phyloP scores from a whole-genome alignment of 37 sponge, comb jelly and placozoan species.

The Halichondria panicea region DNA sequence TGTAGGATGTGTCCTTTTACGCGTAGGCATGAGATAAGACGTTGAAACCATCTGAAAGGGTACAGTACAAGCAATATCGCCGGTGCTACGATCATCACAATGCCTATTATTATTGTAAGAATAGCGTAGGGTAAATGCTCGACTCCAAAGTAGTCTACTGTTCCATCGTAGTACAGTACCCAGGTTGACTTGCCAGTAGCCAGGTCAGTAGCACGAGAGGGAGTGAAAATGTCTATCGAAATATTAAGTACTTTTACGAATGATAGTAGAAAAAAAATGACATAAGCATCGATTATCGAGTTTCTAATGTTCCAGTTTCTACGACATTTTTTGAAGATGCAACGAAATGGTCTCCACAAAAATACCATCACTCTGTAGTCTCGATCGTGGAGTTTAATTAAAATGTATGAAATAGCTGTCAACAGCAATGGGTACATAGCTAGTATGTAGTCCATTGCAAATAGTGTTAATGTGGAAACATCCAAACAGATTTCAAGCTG shows the following conservation, averaged over 20 bases:
- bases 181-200: neutral
- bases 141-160: slow-evolving; percentile 18
- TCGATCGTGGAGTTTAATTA: too few relatives aligned
- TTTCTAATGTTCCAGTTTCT: neutral
- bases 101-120: slow-evolving; percentile 9
- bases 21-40: neutral
- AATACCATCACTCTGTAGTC: too few relatives aligned
- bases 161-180: slow-evolving; percentile 41
- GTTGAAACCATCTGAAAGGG: slow-evolving; percentile 10
- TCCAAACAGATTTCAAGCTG: too few relatives aligned
- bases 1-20: slow-evolving; percentile 1
- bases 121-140: slow-evolving; percentile 38
- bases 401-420: too few relatives aligned
- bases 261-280: slow-evolving; percentile 4
- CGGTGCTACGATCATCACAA: slow-evolving; percentile 26
- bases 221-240: neutral
- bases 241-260: slow-evolving; percentile 9
- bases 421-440: too few relatives aligned
- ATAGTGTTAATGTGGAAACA: too few relatives aligned
- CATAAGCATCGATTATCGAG: slow-evolving; percentile 10
- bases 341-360: too few relatives aligned
- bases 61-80: slow-evolving; percentile 30
- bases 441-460: too few relatives aligned
- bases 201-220: neutral
- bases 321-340: too few relatives aligned